These are phyloP conservation scores for Hyperoplus immaculatus DNA, from an alignment of 2,797 vertebrate species.

Conservation along the genomic window DNA sequence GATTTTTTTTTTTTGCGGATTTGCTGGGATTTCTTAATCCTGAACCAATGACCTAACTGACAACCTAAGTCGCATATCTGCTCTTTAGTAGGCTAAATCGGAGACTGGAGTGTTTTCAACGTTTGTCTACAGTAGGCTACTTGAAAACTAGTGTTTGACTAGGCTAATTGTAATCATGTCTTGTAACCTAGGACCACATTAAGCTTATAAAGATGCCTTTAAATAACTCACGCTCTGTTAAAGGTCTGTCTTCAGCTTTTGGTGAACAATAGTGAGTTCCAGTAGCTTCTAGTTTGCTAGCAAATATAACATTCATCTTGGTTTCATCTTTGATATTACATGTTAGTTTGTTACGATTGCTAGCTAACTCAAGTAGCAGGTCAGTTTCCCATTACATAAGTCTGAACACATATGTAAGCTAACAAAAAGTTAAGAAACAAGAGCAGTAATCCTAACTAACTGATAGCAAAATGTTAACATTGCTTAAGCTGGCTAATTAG, in stretches of 20 bases:
- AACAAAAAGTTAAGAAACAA: slow-evolving; percentile 8
- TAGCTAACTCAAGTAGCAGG: not conserved
- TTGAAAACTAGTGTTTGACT: slow-evolving; percentile 7
- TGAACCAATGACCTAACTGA: slow-evolving; percentile 13
- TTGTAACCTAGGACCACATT: not conserved
- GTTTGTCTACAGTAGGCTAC: slow-evolving; percentile 10
- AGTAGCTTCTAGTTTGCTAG: not conserved
- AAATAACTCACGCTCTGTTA: not conserved
- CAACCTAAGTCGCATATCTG: not conserved
- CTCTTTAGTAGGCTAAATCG: not conserved
- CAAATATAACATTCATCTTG: not conserved
- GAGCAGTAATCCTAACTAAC: not conserved
- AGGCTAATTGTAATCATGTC: not conserved
- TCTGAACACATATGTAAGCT: slow-evolving; percentile 1
- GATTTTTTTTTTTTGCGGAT: not conserved
- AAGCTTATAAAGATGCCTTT: not conserved
- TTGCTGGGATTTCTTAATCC: slow-evolving; percentile 4
- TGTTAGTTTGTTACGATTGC: slow-evolving; percentile 16
- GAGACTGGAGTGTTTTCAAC: slow-evolving; percentile 54
- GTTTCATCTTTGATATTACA: not conserved
- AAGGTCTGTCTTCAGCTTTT: not conserved
- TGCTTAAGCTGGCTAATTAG: slow-evolving; percentile 11
- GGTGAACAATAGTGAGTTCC: not conserved
- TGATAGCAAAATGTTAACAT: slow-evolving; percentile 10
- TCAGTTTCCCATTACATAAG: not conserved